Percentiles rank a stretch among this genome's conserved stretches.
phyloP scores from a whole-genome alignment of 1,140 invertebrate species.

The Wasmannia auropunctata region DNA sequence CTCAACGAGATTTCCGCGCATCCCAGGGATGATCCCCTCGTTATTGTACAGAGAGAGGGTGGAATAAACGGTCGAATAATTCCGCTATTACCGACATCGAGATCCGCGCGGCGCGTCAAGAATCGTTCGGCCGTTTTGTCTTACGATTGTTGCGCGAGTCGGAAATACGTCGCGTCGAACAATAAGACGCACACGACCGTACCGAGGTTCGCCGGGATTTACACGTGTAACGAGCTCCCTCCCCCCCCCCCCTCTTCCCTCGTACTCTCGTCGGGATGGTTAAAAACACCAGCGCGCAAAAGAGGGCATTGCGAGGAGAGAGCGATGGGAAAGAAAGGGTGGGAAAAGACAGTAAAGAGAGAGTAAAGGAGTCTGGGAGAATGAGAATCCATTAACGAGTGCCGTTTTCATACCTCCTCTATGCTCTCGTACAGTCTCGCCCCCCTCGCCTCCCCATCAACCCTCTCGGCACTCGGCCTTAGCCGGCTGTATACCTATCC shows the following conservation, averaged over 20 bases:
- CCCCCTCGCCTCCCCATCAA: background rate
- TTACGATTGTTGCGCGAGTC: background rate
- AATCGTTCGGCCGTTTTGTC: constrained; percentile 36
- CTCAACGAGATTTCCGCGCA: constrained; percentile 53
- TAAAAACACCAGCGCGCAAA: constrained; percentile 45
- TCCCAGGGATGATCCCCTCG: constrained; percentile 55
- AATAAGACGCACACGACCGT: background rate
- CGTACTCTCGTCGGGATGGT: background rate
- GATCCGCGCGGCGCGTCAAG: constrained; percentile 41
- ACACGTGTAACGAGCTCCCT: constrained; percentile 49
- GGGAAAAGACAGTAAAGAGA: constrained; percentile 46
- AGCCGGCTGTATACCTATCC: background rate
- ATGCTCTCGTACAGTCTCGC: constrained; percentile 41
- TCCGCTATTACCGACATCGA: constrained; percentile 48
- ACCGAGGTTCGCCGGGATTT: constrained; percentile 17
- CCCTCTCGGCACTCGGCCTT: background rate
- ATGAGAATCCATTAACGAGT: constrained; percentile 80
- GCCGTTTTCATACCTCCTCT: constrained; percentile 75
- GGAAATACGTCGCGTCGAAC: constrained; percentile 5
- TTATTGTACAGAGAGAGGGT: constrained; percentile 34
- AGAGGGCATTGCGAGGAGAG: background rate
- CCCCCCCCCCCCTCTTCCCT: too few species aligned
- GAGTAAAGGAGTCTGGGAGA: constrained; percentile 59
- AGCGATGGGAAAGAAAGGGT: background rate
- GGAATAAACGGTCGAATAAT: constrained; percentile 60